A percentile compares a stretch with the other conserved stretches of the same genome.
These are phyloP conservation scores for Lepus oiostolus DNA, from an alignment of 2,797 vertebrate species.

Conservation along the genomic window DNA sequence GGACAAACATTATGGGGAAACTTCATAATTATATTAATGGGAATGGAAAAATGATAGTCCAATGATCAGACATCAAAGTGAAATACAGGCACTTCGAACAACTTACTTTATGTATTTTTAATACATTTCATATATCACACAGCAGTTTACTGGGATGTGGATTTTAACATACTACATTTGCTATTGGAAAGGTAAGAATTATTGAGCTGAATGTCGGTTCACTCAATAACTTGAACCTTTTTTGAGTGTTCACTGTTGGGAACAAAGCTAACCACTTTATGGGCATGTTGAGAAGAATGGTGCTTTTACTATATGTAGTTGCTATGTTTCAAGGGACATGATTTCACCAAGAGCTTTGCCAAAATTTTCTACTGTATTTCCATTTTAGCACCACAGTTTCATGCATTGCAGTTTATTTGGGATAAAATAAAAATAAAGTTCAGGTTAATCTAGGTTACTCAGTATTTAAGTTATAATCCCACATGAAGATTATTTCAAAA, in stretches of 20 bases:
- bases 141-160: neutral
- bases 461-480: neutral
- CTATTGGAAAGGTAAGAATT: neutral
- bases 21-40: neutral
- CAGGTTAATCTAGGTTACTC: neutral
- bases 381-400: constrained; percentile 17
- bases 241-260: neutral
- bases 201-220: neutral
- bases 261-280: neutral
- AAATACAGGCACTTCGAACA: constrained; percentile 12
- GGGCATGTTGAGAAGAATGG: neutral
- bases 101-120: constrained; percentile 27
- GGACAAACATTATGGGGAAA: neutral
- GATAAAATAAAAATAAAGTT: neutral
- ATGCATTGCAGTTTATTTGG: neutral
- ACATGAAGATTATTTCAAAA: neutral
- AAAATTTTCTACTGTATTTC: constrained; percentile 42
- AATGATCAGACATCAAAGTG: constrained; percentile 50
- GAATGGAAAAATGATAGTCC: constrained; percentile 12
- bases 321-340: constrained; percentile 41
- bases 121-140: neutral
- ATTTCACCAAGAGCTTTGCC: constrained; percentile 69
- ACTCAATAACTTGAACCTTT: accelerated
- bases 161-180: neutral
- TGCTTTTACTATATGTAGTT: constrained; percentile 17